Evolutionary conservation across 2,797 vertebrate species (phyloP).

Genomic region (Pitangus sulphuratus): DNA sequence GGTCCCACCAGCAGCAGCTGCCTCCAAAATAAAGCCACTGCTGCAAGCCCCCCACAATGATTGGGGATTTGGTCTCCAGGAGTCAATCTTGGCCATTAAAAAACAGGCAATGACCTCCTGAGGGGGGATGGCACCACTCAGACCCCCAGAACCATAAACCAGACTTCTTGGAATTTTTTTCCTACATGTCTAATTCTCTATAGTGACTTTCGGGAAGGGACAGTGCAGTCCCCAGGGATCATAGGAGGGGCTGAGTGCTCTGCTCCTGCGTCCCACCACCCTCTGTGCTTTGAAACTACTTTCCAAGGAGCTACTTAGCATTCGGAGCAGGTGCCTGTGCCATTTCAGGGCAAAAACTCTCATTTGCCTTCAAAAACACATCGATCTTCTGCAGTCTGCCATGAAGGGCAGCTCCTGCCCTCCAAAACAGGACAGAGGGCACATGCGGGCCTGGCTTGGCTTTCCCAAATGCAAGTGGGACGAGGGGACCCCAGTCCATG

Average conservation of each 20-base stretch:
- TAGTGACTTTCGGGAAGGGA: neutral
- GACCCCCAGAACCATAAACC: fast-evolving
- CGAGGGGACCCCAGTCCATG: neutral
- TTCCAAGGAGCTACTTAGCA: conserved; percentile 48
- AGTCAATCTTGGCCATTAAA: neutral
- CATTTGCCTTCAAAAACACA: conserved; percentile 28
- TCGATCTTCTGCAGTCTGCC: conserved; percentile 12
- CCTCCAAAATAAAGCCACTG: neutral
- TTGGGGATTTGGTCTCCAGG: neutral
- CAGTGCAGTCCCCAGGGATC: fast-evolving
- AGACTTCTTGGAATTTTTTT: fast-evolving
- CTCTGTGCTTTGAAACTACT: neutral
- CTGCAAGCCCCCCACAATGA: fast-evolving
- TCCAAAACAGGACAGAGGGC: neutral
- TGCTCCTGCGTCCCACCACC: neutral
- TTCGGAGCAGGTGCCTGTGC: neutral
- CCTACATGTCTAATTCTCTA: neutral
- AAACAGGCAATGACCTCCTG: neutral
- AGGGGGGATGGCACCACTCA: neutral
- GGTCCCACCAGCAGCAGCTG: neutral
- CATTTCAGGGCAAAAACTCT: conserved; percentile 20
- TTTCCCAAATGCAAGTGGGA: neutral
- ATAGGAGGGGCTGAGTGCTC: neutral
- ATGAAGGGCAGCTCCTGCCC: neutral
- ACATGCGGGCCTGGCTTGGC: neutral